These are phyloP conservation scores for Pitangus sulphuratus DNA, from an alignment of 2,797 vertebrate genomes.

Conservation along the genomic window DNA sequence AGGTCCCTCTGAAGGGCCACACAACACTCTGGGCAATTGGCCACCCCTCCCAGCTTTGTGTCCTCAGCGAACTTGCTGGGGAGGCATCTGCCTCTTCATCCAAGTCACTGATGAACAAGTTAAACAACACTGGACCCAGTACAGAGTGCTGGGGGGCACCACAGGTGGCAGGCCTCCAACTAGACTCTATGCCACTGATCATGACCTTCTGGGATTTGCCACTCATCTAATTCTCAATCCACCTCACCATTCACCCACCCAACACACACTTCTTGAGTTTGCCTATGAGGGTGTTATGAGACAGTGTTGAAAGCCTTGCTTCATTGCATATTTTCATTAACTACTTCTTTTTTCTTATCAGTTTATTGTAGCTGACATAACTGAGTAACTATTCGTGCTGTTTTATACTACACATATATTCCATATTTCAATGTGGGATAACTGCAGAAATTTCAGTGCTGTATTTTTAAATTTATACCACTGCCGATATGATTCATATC, in stretches of 20 bases:
- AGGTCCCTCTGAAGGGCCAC: background rate
- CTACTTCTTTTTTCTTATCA: background rate
- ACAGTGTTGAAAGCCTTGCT: background rate
- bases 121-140: background rate
- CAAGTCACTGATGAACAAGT: background rate
- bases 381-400: background rate
- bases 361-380: background rate
- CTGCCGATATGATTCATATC: background rate
- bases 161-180: background rate
- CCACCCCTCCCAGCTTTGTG: background rate
- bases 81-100: background rate
- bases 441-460: background rate
- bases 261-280: background rate
- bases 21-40: background rate
- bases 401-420: background rate
- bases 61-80: background rate
- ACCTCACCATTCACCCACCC: no score
- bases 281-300: background rate
- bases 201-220: background rate
- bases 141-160: fast-evolving
- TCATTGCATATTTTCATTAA: background rate
- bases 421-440: background rate
- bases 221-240: background rate
- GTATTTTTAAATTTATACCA: background rate
- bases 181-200: no score